Evolutionary conservation across 2,113 vertebrate species (phyloP).

Genomic region (Microtus ochrogaster): DNA sequence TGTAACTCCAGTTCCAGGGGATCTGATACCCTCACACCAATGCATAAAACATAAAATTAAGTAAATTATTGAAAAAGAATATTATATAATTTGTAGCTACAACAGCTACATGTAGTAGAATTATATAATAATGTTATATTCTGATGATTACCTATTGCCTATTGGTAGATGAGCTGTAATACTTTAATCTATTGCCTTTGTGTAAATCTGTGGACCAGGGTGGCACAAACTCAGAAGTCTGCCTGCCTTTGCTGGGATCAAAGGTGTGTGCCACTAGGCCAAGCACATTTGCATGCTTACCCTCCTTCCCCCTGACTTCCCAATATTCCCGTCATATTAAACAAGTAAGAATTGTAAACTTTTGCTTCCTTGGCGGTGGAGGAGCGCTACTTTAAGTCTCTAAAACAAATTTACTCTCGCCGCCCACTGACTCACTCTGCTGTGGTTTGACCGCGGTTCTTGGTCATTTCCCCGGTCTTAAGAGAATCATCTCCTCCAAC

Average conservation of each 20-base stretch:
- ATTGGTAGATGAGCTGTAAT: background rate
- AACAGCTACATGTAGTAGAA: constrained; percentile 20
- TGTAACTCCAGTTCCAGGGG: background rate
- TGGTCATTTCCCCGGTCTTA: background rate
- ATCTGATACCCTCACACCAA: background rate
- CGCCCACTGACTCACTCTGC: background rate
- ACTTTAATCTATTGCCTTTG: background rate
- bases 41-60: background rate
- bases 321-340: constrained; percentile 52
- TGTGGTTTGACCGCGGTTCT: background rate
- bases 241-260: background rate
- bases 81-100: background rate
- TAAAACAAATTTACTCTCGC: background rate
- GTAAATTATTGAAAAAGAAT: background rate
- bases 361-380: background rate
- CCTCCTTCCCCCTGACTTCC: constrained; percentile 8
- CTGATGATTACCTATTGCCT: background rate
- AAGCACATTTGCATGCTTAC: constrained; percentile 52
- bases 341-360: constrained; percentile 50
- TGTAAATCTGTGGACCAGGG: background rate
- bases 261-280: background rate
- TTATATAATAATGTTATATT: background rate
- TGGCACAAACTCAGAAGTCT: background rate
- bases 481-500: background rate
- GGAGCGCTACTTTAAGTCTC: background rate